These are phyloP conservation scores for Archips xylosteana DNA, from an alignment of 2,888 invertebrate species.

Conservation along the genomic window DNA sequence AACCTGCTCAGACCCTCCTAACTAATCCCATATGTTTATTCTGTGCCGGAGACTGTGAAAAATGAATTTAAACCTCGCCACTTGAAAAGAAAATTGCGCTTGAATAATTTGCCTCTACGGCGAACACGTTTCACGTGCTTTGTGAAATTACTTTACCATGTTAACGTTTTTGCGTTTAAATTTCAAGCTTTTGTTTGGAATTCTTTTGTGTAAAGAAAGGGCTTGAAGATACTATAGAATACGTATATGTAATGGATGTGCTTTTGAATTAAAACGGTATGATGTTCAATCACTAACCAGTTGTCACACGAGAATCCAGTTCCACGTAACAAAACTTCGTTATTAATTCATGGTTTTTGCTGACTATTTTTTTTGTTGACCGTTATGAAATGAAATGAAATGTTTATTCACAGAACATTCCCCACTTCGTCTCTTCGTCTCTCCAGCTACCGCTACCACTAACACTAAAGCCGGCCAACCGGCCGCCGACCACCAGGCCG, in stretches of 20 bases:
- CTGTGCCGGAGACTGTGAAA: conserved; percentile 62
- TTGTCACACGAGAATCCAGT: no score
- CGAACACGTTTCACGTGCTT: conserved; percentile 34
- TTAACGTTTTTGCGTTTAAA: conserved; percentile 32
- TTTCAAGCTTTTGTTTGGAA: conserved; percentile 34
- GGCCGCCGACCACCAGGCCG: no score
- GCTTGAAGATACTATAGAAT: conserved; percentile 11
- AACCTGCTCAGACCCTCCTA: conserved; percentile 44
- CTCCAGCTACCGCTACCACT: no score
- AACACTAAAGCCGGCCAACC: no score
- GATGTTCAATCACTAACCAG: not conserved
- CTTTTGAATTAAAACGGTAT: not conserved
- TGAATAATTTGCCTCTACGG: conserved; percentile 62
- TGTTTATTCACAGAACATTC: no score
- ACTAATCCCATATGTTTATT: conserved; percentile 70
- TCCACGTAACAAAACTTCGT: no score
- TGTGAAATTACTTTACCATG: conserved; percentile 38
- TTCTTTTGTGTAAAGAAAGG: conserved; percentile 22
- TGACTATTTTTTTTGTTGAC: no score
- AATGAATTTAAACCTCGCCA: conserved; percentile 68
- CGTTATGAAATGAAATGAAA: no score
- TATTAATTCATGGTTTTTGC: no score
- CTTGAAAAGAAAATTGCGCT: conserved; percentile 60
- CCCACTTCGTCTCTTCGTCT: no score
- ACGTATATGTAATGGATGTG: conserved; percentile 12